Percentiles rank a stretch among this genome's conserved stretches.
These are phyloP conservation scores for Dendropsophus ebraccatus DNA, from an alignment of 2,113 vertebrate genomes.

Conservation along the genomic window DNA sequence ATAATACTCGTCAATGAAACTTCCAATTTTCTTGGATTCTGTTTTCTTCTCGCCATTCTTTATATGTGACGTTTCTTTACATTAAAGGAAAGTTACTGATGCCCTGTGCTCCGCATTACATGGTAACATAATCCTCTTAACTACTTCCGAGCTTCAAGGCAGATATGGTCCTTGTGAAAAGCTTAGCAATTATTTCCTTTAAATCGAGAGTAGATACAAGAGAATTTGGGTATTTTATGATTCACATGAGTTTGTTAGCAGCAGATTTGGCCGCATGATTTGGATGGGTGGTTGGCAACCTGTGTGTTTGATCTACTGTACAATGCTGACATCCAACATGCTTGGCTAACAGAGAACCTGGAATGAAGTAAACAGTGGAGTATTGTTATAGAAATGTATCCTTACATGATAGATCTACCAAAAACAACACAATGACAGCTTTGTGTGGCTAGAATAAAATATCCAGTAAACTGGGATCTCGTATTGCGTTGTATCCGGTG, in stretches of 20 bases:
- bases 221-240: not conserved
- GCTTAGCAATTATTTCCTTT: not conserved
- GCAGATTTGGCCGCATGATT: not conserved
- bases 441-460: not conserved
- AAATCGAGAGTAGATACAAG: not conserved
- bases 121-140: slow-evolving; percentile 39
- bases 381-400: not conserved
- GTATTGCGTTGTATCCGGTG: not conserved
- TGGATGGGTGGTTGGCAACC: not conserved
- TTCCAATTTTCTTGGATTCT: not conserved
- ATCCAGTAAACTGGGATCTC: not conserved
- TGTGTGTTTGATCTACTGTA: not conserved
- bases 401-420: not conserved
- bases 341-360: not conserved
- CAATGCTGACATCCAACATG: not conserved
- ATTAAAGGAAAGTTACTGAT: slow-evolving; percentile 11
- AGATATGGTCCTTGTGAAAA: slow-evolving; percentile 8
- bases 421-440: not conserved
- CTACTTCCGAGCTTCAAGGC: slow-evolving; percentile 14
- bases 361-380: not conserved
- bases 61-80: not conserved
- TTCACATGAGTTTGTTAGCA: not conserved
- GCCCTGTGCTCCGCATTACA: not conserved
- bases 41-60: not conserved
- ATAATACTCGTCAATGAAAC: not conserved